Conservation (phyloP, 1,140 invertebrate species). For the Leptinotarsa undecemlineata region DNA sequence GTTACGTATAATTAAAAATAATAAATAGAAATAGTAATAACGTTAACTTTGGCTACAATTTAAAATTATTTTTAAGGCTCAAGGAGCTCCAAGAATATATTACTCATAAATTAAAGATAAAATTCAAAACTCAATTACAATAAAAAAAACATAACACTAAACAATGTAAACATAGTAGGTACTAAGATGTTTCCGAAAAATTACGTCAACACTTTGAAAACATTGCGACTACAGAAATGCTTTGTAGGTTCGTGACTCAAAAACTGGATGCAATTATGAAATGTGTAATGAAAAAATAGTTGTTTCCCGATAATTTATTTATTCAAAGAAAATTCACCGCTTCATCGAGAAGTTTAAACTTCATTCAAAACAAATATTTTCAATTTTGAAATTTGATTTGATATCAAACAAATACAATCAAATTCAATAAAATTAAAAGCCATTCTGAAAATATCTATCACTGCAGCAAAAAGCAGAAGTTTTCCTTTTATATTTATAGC, state of each 20-base stretch:
- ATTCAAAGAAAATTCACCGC: too few species aligned
- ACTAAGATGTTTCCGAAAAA: constrained; percentile 18
- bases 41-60: constrained; percentile 47
- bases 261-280: neutral
- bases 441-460: too few species aligned
- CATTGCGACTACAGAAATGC: constrained; percentile 19
- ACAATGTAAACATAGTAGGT: constrained; percentile 24
- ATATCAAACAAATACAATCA: too few species aligned
- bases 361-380: too few species aligned
- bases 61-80: constrained; percentile 40
- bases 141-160: constrained; percentile 32
- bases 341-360: too few species aligned
- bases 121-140: constrained; percentile 34
- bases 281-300: neutral
- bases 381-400: too few species aligned
- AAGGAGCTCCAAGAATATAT: constrained; percentile 43
- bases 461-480: too few species aligned
- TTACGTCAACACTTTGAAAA: constrained; percentile 9
- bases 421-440: too few species aligned
- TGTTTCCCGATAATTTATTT: too few species aligned
- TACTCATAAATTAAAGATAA: constrained; percentile 42
- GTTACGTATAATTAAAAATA: constrained; percentile 36
- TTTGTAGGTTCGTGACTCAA: neutral
- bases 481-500: too few species aligned
- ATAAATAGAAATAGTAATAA: constrained; percentile 37